phyloP scores from a whole-genome alignment of 2,797 vertebrate species.

The Enteromius thamalakanensis region DNA sequence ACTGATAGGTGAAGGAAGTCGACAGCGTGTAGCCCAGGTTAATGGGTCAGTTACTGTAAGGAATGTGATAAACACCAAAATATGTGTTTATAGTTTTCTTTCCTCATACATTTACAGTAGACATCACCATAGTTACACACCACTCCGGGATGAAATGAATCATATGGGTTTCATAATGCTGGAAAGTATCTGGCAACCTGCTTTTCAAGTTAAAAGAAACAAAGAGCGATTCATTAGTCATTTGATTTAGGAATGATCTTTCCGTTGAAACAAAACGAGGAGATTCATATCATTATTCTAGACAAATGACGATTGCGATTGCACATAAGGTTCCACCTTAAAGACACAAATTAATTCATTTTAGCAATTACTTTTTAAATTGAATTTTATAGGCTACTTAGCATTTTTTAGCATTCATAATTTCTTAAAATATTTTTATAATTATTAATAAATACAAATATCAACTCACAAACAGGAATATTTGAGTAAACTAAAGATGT shows the following conservation, averaged over 20 bases:
- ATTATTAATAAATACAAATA: neutral
- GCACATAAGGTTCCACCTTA: neutral
- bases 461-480: neutral
- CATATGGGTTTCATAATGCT: conserved; percentile 18
- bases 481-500: neutral
- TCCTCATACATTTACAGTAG: conserved; percentile 5
- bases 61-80: conserved; percentile 17
- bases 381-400: neutral
- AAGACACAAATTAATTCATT: neutral
- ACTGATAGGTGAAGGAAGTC: neutral
- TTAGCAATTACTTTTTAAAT: neutral
- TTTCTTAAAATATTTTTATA: neutral
- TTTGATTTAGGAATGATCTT: neutral
- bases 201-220: conserved; percentile 16
- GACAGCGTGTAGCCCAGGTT: neutral
- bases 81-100: neutral
- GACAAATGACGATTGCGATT: neutral
- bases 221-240: conserved; percentile 4
- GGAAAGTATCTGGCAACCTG: conserved; percentile 10
- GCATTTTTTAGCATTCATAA: neutral
- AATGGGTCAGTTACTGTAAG: neutral
- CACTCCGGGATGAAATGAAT: neutral
- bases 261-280: neutral
- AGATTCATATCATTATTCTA: neutral
- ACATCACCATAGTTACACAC: neutral